Conservation (phyloP, 2,888 invertebrate genomes). For the Megamerina dolium region DNA sequence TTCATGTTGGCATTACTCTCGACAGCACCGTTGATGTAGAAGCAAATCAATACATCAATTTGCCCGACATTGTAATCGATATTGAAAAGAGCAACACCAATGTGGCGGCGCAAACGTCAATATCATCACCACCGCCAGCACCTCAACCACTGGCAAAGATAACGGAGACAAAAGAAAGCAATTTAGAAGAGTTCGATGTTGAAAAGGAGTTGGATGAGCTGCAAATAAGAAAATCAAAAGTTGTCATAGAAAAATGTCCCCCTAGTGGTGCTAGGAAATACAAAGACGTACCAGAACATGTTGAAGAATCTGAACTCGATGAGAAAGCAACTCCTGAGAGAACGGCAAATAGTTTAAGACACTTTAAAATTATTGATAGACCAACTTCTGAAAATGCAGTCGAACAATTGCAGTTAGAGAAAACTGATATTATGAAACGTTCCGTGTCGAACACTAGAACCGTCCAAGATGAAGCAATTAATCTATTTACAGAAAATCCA, state of each 20-base stretch:
- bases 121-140: neutral
- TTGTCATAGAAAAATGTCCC: neutral
- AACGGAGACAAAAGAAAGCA: neutral
- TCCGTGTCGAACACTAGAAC: neutral
- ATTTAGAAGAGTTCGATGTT: constrained; percentile 38
- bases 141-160: neutral
- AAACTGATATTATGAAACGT: neutral
- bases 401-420: neutral
- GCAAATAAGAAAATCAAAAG: constrained; percentile 18
- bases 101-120: constrained; percentile 5
- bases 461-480: constrained; percentile 2
- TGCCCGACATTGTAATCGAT: constrained; percentile 49
- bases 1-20: constrained; percentile 30
- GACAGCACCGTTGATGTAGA: constrained; percentile 31
- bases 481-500: neutral
- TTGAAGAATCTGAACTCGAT: neutral
- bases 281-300: neutral
- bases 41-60: constrained; percentile 37
- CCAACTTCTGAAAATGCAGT: neutral
- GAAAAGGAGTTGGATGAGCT: constrained; percentile 40
- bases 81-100: constrained; percentile 42
- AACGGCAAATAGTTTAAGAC: neutral
- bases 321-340: neutral
- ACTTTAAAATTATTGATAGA: no score
- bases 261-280: no score